Base-by-base conservation (phyloP, 2,797 vertebrate species). In the Salarias fasciatus region DNA sequence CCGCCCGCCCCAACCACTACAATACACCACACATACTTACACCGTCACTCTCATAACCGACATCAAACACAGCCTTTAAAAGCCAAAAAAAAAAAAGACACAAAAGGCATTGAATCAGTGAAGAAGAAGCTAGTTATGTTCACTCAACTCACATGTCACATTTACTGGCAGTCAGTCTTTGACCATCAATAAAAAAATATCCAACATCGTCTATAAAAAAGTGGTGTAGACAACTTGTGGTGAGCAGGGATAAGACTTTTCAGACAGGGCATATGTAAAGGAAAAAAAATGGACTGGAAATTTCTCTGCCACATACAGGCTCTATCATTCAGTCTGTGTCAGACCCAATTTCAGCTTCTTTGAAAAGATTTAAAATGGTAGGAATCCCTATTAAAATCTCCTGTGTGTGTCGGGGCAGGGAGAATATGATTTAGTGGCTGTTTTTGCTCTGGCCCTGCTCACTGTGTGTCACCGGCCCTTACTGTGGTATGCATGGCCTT, bases 401-500 rank as follows among this genome's bases (percentile, higher is more conserved):
- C 43, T 66, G 59, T 11, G 52, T 53, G 73, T 79, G 76, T 75
- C 43, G 5, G 57, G 57, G 72, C 69, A 59, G 69, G 30, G 54
- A 80, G 67, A 84, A 83, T 79, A 80, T 78, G 77, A 84, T 85
- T 80, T 79, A 87, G 79, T 72, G 79, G 72, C 63, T 81, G 74
- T 83, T 85, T 87, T 77, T 75, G 69, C 78, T 66, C 52, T 72
- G 61, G 38, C 72, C 57, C 70, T 68, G 66, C 72, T 80, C 14
- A 8, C 80, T 75, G 68, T 85, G 69, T 88, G 86, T 88, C 86
- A 87, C 80, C 9, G 53, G 85, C 67, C 82, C 74, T 84, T 80
- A 75, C 81, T 84, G 85, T 89, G 89, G 88, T 89, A 90, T 90
- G 88, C 89, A 79, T 65, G 80, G 81, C 87, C 86, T 86, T 89